These are phyloP conservation scores for Haemorhous mexicanus DNA, from an alignment of 2,113 vertebrate species.

Conservation along the genomic window DNA sequence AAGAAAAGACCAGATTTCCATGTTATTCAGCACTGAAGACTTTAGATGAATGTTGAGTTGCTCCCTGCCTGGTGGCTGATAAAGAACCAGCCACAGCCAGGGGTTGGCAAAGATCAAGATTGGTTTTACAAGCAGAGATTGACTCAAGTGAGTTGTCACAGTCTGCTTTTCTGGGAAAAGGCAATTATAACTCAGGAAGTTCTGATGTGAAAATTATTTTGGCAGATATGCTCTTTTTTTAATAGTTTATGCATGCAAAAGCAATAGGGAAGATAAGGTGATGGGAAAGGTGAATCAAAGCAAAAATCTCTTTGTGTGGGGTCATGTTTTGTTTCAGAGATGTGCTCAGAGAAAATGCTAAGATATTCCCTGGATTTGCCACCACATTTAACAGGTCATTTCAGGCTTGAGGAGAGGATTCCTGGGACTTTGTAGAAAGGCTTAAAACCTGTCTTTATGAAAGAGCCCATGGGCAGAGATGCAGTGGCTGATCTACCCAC, in stretches of 20 bases:
- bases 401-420: not conserved
- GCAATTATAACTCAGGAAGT: not conserved
- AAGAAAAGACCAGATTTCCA: not conserved
- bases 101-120: not conserved
- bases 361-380: not conserved
- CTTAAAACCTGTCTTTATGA: not conserved
- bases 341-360: not conserved
- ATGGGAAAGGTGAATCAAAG: not conserved
- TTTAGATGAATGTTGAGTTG: not conserved
- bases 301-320: not conserved
- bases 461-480: not conserved
- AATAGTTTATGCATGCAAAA: not conserved
- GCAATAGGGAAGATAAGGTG: not conserved
- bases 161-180: not conserved
- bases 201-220: constrained; percentile 19
- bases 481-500: not conserved
- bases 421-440: not conserved
- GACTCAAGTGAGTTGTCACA: not conserved
- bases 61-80: not conserved
- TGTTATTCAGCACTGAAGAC: not conserved
- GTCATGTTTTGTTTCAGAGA: not conserved
- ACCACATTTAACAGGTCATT: not conserved
- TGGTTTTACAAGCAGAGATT: not conserved
- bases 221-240: not conserved
- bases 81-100: not conserved